These are phyloP conservation scores for Apotomis betuletana DNA, from an alignment of 2,888 invertebrate genomes.

Conservation along the genomic window DNA sequence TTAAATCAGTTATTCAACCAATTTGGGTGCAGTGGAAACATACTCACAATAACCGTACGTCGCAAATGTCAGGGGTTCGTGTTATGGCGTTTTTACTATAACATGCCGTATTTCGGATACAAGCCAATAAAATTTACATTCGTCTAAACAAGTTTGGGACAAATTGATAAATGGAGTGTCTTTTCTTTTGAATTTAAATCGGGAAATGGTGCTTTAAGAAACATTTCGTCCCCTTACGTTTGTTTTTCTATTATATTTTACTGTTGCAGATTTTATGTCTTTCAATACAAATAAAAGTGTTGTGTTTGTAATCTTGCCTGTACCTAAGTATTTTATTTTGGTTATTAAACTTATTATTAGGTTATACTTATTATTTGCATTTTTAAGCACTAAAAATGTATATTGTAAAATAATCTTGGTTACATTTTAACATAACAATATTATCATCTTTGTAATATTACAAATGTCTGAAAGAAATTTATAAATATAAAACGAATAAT, in stretches of 20 bases:
- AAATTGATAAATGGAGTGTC: constrained; percentile 42
- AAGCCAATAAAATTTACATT: constrained; percentile 61
- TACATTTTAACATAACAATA: no score
- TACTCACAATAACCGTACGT: constrained; percentile 58
- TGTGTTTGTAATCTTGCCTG: no score
- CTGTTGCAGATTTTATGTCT: background rate
- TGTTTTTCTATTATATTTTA: constrained; percentile 3
- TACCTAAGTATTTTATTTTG: background rate
- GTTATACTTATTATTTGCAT: no score
- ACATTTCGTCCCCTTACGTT: background rate
- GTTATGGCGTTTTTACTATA: constrained; percentile 51
- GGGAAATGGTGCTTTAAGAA: constrained; percentile 41
- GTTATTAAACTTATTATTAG: background rate
- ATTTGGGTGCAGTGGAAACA: constrained; percentile 23
- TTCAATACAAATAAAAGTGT: background rate
- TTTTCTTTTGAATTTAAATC: constrained; percentile 50
- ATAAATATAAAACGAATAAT: no score
- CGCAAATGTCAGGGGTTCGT: constrained; percentile 51
- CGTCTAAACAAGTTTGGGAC: constrained; percentile 54
- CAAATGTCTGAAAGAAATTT: no score
- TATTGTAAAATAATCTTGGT: no score
- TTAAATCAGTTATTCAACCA: background rate
- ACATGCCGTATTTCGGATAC: constrained; percentile 56
- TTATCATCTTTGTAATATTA: no score
- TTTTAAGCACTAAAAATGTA: no score